Evolutionary conservation across 2,888 invertebrate species (phyloP), one percentile per base, ranked within the genome.

Genomic region (Lycia hirtaria): DNA sequence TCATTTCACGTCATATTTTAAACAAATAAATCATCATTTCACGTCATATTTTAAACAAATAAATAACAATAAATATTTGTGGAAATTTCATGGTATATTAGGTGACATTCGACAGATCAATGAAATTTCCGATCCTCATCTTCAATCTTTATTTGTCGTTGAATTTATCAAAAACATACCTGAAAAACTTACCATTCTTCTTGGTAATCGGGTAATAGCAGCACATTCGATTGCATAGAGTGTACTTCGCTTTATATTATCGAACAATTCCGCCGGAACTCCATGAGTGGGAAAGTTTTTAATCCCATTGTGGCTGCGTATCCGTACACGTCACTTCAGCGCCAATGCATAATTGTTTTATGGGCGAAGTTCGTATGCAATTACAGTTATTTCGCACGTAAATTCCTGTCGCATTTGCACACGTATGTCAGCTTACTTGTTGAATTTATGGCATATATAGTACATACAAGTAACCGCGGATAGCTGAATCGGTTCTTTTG

Each of bases 261-360:
- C 56, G 44, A 38, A 50, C 44, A 50, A 38, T 51, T 28, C 26
- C 50, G 38, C 28, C 44, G 15, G 50, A 51, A 40, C 45, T 56
- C 28, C 33, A 10, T 44, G 40, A 43, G 56, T 41, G 33, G 40
- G 20, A 44, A 65, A 60, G 49, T 65, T 65, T 64, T 58, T 65
- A 65, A 65, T 65, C 33, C 49, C 56, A 62, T 65, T 62, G 62
- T 49, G 65, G 54, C 52, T 5, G 52, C 41, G 26, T 57, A 48
- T 47, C 32, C 40, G 17, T 51, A 40, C 20, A 33, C 41, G 45
- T 41, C 28, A 35, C 48, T 40, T 24, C 52, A 51, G 40, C 43
- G 43, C 37, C 48, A 30, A 57, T 52, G 28, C 47, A 43, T 43
- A 48, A 52, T 57, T 52, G 35, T 48, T 51, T 52, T 52, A 57